phyloP scores from a whole-genome alignment of 2,113 vertebrate species.

The Melanotaenia duboulayi region DNA sequence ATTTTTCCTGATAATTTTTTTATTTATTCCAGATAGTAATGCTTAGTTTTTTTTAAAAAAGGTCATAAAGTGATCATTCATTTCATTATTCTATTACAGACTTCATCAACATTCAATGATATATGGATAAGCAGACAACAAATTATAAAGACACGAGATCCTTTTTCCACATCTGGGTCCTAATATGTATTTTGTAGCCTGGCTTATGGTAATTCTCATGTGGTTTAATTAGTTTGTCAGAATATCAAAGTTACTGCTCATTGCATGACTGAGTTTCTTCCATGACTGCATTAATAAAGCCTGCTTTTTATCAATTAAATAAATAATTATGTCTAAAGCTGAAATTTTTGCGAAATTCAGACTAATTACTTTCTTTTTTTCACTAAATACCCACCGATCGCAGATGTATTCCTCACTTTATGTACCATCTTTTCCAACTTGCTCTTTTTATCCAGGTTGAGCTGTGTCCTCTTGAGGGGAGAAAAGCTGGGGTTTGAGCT shows the following conservation, averaged over 20 bases:
- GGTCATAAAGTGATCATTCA: too few species aligned
- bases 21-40: too few species aligned
- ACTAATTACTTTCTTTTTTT: constrained; percentile 39
- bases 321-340: not conserved
- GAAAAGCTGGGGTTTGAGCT: constrained; percentile 12
- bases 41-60: too few species aligned
- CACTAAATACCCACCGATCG: constrained; percentile 13
- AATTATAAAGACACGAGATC: constrained; percentile 1
- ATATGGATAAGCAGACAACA: not conserved
- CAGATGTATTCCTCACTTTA: constrained; percentile 25
- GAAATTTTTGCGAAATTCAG: not conserved
- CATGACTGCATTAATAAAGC: not conserved
- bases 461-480: not conserved
- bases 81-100: constrained; percentile 21
- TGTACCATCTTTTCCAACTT: constrained; percentile 23
- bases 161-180: not conserved
- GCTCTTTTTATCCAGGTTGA: constrained; percentile 38
- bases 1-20: constrained; percentile 1
- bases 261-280: constrained; percentile 17
- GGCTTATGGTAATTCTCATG: constrained; percentile 37
- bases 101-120: not conserved
- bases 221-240: constrained; percentile 59
- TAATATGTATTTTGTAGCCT: constrained; percentile 1
- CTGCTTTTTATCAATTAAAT: not conserved
- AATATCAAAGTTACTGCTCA: constrained; percentile 5